Conservation (phyloP, 1,140 invertebrate genomes). For the Tribolium castaneum region DNA sequence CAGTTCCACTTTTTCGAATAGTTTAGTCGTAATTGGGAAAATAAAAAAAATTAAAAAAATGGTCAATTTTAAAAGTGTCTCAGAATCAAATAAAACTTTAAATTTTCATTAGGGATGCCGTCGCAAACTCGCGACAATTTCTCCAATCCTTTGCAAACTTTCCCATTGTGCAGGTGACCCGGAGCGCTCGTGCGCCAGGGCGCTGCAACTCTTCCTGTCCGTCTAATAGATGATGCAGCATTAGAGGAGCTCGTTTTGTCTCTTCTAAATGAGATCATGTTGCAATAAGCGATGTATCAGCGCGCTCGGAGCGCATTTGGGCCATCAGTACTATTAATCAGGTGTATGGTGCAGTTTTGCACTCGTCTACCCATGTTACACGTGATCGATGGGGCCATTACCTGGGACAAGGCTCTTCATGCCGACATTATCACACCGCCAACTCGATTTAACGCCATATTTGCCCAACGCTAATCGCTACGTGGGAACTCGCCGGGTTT, state of each 20-base stretch:
- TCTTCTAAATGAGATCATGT: slow-evolving; percentile 45
- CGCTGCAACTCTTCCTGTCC: slow-evolving; percentile 10
- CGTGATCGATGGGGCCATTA: slow-evolving; percentile 52
- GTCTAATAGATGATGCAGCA: neutral
- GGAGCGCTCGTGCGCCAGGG: neutral
- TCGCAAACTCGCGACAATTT: neutral
- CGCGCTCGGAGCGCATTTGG: slow-evolving; percentile 41
- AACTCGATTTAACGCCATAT: slow-evolving; percentile 47
- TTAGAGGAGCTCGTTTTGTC: slow-evolving; percentile 39
- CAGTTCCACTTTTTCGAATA: no score
- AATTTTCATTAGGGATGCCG: no score
- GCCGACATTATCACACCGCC: slow-evolving; percentile 48
- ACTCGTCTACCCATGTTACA: slow-evolving; percentile 50
- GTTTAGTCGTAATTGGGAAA: no score
- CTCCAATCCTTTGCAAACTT: neutral
- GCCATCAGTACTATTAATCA: slow-evolving; percentile 50
- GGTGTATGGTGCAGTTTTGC: slow-evolving; percentile 49
- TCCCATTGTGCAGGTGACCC: neutral
- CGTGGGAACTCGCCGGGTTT: slow-evolving; percentile 1
- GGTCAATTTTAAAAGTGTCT: no score
- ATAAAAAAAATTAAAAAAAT: no score
- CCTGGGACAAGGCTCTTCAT: slow-evolving; percentile 45
- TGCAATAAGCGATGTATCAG: slow-evolving; percentile 33
- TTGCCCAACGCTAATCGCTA: slow-evolving; percentile 39
- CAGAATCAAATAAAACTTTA: no score